Conservation (phyloP, 2,113 vertebrate species). For the Platichthys flesus region DNA sequence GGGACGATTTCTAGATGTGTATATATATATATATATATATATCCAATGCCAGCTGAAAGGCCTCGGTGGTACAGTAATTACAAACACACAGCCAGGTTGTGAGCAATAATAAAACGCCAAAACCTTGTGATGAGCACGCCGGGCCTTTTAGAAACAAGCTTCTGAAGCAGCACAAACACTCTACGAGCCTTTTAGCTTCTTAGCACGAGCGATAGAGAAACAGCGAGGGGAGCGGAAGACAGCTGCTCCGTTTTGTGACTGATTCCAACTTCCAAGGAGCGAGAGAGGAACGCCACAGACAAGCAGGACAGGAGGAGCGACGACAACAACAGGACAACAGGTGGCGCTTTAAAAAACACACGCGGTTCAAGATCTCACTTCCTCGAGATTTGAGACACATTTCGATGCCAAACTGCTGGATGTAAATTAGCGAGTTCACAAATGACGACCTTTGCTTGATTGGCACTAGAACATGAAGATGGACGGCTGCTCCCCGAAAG, state of each 20-base stretch:
- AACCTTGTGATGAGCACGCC: conserved; percentile 22
- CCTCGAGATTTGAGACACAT: conserved; percentile 4
- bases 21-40: background rate
- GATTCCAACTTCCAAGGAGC: conserved; percentile 38
- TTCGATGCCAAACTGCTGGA: background rate
- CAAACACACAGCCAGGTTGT: background rate
- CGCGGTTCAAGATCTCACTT: background rate
- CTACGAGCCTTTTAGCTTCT: conserved; percentile 18
- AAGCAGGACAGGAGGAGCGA: conserved; percentile 11
- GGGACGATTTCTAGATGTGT: background rate
- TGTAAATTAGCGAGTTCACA: background rate
- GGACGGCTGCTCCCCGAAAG: no score
- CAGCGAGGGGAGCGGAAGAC: conserved; percentile 9
- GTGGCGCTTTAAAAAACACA: background rate
- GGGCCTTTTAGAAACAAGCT: conserved; percentile 28
- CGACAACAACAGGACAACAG: conserved; percentile 16
- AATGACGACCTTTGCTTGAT: conserved; percentile 11
- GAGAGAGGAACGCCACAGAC: conserved; percentile 1
- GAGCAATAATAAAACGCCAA: conserved; percentile 14
- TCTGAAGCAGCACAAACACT: conserved; percentile 25
- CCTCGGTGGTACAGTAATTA: background rate
- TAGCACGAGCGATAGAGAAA: conserved; percentile 8
- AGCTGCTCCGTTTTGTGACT: conserved; percentile 38
- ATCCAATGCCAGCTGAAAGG: conserved; percentile 1
- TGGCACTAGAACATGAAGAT: no score